A percentile compares a stretch with the other conserved stretches of the same genome.
Evolutionary conservation across 2,113 vertebrate genomes (phyloP).

Genomic region (Cyanoramphus novaezelandiae): DNA sequence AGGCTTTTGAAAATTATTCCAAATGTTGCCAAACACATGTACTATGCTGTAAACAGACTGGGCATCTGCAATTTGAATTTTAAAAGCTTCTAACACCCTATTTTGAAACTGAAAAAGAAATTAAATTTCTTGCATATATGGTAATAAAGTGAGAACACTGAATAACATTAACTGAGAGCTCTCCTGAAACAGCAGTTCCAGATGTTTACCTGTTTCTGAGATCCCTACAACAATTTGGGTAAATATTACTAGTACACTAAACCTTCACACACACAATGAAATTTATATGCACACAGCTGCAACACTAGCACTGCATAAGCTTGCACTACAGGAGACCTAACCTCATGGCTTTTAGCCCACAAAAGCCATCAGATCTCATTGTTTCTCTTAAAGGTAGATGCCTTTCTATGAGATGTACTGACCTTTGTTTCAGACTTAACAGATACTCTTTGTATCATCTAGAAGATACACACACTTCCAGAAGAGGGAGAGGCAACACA

Average conservation of each 20-base stretch:
- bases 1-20: constrained; percentile 38
- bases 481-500: background rate
- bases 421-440: background rate
- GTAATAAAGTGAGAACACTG: background rate
- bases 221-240: background rate
- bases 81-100: background rate
- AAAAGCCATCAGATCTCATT: background rate
- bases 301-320: background rate
- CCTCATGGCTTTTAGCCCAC: background rate
- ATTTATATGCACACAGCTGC: background rate
- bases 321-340: background rate
- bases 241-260: background rate
- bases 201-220: background rate
- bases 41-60: background rate
- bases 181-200: background rate
- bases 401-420: background rate
- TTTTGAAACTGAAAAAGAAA: constrained; percentile 16
- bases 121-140: background rate
- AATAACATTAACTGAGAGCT: background rate
- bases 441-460: background rate
- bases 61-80: background rate
- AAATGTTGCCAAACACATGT: background rate
- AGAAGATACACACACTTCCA: background rate
- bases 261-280: background rate
- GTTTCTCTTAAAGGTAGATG: background rate